These are phyloP conservation scores for Amphimedon queenslandica DNA, from an alignment of 37 sponge, comb jelly and placozoan genomes.

Conservation along the genomic window DNA sequence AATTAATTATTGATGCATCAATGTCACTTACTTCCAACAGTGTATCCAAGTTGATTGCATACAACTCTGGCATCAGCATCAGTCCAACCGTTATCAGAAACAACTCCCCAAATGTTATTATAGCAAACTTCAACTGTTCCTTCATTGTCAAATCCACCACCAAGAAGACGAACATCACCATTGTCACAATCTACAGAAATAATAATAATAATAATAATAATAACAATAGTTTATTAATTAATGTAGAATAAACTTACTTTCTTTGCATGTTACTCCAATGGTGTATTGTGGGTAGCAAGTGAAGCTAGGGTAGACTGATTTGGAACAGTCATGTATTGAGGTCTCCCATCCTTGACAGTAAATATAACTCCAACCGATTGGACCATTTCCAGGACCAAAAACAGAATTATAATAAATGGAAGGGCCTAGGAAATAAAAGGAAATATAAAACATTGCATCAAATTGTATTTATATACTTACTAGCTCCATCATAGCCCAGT, in stretches of 20 bases:
- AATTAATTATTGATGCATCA: too few relatives aligned
- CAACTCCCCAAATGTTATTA: conserved; percentile 21
- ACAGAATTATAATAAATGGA: background rate
- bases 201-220: too few relatives aligned
- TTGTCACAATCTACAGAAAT: background rate
- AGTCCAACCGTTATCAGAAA: conserved; percentile 41
- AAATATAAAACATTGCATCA: background rate
- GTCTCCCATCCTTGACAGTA: background rate
- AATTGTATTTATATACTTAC: background rate
- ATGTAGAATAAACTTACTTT: background rate
- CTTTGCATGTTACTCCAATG: background rate
- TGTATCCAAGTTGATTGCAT: conserved; percentile 44
- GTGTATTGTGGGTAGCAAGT: background rate
- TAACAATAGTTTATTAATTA: background rate
- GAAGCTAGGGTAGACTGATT: background rate
- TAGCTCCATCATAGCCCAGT: conserved; percentile 1
- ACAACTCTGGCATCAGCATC: conserved; percentile 37
- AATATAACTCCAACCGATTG: background rate
- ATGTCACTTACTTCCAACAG: background rate
- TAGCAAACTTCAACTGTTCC: conserved; percentile 49
- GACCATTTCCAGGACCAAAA: conserved; percentile 3
- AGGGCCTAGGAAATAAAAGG: background rate
- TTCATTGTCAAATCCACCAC: background rate
- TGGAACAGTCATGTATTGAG: background rate
- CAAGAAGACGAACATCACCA: conserved; percentile 24